Conservation (phyloP, 2,888 invertebrate species). For the Linnaemya tessellans region DNA sequence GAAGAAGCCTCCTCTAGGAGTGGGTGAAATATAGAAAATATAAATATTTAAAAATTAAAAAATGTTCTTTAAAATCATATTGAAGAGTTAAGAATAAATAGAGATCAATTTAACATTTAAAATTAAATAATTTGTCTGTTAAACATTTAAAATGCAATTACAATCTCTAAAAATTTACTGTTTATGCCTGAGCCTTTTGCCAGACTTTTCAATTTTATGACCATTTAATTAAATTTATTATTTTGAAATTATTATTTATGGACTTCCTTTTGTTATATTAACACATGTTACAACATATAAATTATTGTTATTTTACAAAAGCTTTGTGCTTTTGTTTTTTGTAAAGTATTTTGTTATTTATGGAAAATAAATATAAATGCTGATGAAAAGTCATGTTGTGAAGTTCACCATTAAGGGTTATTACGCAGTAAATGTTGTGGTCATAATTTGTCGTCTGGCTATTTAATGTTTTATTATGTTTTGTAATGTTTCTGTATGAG, state of each 20-base stretch:
- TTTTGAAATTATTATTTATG: conserved; percentile 9
- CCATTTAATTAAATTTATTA: conserved; percentile 20
- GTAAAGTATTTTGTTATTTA: conserved; percentile 20
- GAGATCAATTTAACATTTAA: too few relatives aligned
- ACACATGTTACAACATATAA: conserved; percentile 11
- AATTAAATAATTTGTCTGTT: neutral
- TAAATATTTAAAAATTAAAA: too few relatives aligned
- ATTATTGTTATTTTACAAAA: neutral
- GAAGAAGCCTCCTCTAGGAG: too few relatives aligned
- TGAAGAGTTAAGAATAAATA: too few relatives aligned
- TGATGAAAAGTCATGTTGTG: conserved; percentile 41
- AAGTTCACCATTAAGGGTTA: neutral
- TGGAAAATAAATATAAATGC: conserved; percentile 23
- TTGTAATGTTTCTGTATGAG: too few relatives aligned
- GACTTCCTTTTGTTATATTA: neutral
- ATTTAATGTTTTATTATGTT: conserved; percentile 5
- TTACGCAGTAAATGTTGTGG: conserved; percentile 12
- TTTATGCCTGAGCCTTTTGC: neutral
- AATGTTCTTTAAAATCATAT: too few relatives aligned
- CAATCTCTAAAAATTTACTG: neutral
- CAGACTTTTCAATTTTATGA: neutral
- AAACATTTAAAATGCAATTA: conserved; percentile 1
- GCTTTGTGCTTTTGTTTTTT: neutral
- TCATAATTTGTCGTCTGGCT: conserved; percentile 10
- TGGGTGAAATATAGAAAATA: too few relatives aligned